These are phyloP conservation scores for Protonemura montana DNA, from an alignment of 2,888 invertebrate species.

Conservation along the genomic window DNA sequence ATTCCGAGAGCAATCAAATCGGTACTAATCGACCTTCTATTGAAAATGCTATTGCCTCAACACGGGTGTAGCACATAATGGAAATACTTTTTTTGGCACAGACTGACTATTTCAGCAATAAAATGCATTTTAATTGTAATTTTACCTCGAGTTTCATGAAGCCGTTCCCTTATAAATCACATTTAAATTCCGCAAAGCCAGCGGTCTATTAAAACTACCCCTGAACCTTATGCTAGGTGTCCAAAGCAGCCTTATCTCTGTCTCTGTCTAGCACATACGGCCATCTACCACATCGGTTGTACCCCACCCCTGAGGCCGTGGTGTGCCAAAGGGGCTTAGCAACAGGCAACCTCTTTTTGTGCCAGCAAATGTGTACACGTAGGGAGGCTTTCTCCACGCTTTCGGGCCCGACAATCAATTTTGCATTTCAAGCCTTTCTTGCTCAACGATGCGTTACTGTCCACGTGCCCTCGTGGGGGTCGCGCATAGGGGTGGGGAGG, in stretches of 20 bases:
- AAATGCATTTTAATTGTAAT: background rate
- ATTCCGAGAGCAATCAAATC: constrained; percentile 8
- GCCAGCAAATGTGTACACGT: constrained; percentile 14
- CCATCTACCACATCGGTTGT: background rate
- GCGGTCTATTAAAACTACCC: constrained; percentile 27
- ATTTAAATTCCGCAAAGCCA: constrained; percentile 36
- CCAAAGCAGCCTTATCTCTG: background rate
- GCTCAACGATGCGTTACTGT: constrained; percentile 24
- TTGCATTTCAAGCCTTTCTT: constrained; percentile 20
- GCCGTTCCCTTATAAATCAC: constrained; percentile 7
- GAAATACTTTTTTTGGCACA: constrained; percentile 8
- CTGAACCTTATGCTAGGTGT: constrained; percentile 28
- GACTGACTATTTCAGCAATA: background rate
- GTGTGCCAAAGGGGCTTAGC: background rate
- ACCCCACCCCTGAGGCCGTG: constrained; percentile 2
- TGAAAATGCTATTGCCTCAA: background rate
- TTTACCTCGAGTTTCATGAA: background rate
- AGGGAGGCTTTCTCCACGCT: background rate
- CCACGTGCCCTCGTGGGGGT: constrained; percentile 33
- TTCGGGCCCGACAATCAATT: background rate
- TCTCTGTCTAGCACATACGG: background rate
- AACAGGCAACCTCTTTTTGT: constrained; percentile 34
- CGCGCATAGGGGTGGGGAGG: background rate
- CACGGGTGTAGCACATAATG: background rate
- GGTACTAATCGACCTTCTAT: background rate